Evolutionary conservation across 2,797 vertebrate genomes (phyloP).

Genomic region (Nothura maculosa): DNA sequence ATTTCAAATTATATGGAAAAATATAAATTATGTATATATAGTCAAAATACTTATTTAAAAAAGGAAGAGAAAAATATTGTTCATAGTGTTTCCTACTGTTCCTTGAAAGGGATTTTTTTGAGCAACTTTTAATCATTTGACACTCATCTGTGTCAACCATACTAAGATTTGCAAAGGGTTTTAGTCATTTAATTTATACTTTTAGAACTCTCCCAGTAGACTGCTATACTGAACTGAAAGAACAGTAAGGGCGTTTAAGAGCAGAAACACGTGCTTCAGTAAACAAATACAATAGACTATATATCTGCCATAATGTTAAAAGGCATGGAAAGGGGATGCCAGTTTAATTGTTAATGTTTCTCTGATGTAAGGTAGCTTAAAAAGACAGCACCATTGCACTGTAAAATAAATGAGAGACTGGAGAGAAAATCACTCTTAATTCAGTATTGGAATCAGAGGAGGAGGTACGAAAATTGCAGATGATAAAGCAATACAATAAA

Average conservation of each 20-base stretch:
- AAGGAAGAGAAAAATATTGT: not conserved
- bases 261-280: not conserved
- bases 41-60: not conserved
- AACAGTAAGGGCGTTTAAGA: not conserved
- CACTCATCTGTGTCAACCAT: not conserved
- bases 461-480: too few relatives aligned
- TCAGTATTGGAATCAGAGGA: not conserved
- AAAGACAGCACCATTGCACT: not conserved
- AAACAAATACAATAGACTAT: not conserved
- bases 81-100: not conserved
- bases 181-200: constrained; percentile 32
- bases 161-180: not conserved
- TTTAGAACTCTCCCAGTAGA: not conserved
- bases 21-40: not conserved
- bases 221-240: not conserved
- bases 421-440: not conserved
- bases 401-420: not conserved
- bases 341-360: constrained; percentile 13
- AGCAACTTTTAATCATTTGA: constrained; percentile 17
- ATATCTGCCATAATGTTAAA: not conserved
- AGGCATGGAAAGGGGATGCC: not conserved
- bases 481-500: too few relatives aligned
- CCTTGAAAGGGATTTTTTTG: not conserved
- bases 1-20: not conserved
- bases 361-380: not conserved